Percentiles rank a stretch among this genome's conserved stretches.
phyloP scores from a whole-genome alignment of 2,888 invertebrate species.

The Nipponacmea schrenckii region DNA sequence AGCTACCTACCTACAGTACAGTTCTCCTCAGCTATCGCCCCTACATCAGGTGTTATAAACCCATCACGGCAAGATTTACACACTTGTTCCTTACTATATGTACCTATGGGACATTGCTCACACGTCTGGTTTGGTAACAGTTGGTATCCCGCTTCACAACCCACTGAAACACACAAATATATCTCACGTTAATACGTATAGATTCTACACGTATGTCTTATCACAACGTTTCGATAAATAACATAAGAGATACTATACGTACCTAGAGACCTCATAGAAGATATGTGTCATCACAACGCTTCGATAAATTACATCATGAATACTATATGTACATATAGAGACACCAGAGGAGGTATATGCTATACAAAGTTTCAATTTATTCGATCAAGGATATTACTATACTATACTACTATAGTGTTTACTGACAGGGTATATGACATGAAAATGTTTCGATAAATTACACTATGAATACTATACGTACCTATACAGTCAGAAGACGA shows the following conservation, averaged over 20 bases:
- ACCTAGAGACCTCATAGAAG: no score
- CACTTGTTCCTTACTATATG: slow-evolving; percentile 10
- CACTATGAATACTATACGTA: not conserved
- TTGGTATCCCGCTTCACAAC: slow-evolving; percentile 9
- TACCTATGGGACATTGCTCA: slow-evolving; percentile 16
- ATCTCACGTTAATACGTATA: not conserved
- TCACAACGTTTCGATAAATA: no score
- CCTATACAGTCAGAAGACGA: not conserved
- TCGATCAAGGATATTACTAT: no score
- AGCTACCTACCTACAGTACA: slow-evolving; percentile 11
- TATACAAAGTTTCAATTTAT: no score
- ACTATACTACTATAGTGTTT: no score
- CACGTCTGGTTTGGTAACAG: not conserved
- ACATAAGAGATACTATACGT: no score
- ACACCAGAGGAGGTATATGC: not conserved
- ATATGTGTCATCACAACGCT: no score
- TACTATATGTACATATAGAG: not conserved
- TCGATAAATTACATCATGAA: no score
- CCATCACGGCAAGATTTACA: slow-evolving; percentile 10
- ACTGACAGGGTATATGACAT: no score
- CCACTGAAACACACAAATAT: slow-evolving; percentile 4
- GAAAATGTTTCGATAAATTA: no score
- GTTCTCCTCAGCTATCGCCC: not conserved
- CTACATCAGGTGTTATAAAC: slow-evolving; percentile 6
- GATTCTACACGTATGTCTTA: no score